Evolutionary conservation across 2,888 invertebrate species (phyloP).

Genomic region (Rhimphoctona megacephalus): DNA sequence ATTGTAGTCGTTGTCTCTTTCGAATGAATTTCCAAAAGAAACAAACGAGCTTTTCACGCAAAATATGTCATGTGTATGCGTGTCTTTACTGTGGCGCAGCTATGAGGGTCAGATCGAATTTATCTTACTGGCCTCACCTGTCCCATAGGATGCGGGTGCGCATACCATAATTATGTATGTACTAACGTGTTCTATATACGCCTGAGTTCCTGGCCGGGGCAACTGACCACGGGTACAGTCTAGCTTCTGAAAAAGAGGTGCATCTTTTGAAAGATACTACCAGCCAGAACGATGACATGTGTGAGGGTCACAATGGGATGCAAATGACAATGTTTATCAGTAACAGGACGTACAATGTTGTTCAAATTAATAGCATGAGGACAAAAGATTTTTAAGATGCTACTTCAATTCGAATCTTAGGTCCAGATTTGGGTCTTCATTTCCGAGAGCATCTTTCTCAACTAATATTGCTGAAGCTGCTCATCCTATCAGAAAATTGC

Average conservation of each 20-base stretch:
- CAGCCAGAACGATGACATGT: background rate
- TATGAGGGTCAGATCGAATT: slow-evolving; percentile 85
- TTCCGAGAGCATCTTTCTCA: background rate
- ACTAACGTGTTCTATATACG: background rate
- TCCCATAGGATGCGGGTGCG: slow-evolving; percentile 82
- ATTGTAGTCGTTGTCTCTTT: slow-evolving; percentile 29
- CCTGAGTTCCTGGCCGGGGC: slow-evolving; percentile 70
- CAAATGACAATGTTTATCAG: background rate
- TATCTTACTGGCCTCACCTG: slow-evolving; percentile 84
- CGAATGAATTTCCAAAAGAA: slow-evolving; percentile 27
- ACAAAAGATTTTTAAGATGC: background rate
- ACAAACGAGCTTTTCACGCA: slow-evolving; percentile 20
- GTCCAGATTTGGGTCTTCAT: background rate
- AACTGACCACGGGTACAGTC: slow-evolving; percentile 83
- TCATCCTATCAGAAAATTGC: slow-evolving; percentile 79
- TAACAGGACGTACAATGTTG: background rate
- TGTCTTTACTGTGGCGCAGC: slow-evolving; percentile 69
- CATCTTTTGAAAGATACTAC: background rate
- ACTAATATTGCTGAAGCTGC: slow-evolving; percentile 8
- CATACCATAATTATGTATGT: slow-evolving; percentile 34
- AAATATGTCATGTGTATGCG: slow-evolving; percentile 76
- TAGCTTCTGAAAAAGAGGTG: slow-evolving; percentile 2
- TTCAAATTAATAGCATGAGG: background rate
- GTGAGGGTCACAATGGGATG: background rate
- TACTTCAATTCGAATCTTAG: background rate